These are phyloP conservation scores for Nephrotoma guestfalica DNA, from an alignment of 2,888 invertebrate species.

Conservation along the genomic window DNA sequence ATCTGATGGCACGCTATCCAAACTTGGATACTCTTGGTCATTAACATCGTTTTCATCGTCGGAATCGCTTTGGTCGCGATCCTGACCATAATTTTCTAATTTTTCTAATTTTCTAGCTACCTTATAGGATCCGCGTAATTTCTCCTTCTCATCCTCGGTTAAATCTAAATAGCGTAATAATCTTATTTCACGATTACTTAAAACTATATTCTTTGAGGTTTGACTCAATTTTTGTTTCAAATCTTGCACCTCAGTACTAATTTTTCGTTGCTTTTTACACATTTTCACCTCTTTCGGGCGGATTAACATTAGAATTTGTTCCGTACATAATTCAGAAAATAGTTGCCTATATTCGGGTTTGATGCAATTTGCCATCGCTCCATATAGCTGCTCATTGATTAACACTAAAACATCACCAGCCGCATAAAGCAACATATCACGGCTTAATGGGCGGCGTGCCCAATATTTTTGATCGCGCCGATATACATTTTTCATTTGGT, in stretches of 20 bases:
- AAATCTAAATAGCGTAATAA: slow-evolving; percentile 75
- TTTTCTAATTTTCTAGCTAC: slow-evolving; percentile 86
- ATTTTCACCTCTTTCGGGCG: slow-evolving; percentile 73
- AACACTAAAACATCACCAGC: slow-evolving; percentile 78
- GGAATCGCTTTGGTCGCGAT: slow-evolving; percentile 57
- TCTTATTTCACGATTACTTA: slow-evolving; percentile 84
- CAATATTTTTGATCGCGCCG: slow-evolving; percentile 75
- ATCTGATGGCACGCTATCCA: slow-evolving; percentile 68
- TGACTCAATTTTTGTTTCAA: slow-evolving; percentile 66
- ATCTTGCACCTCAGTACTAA: slow-evolving; percentile 81
- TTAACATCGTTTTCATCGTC: slow-evolving; percentile 56
- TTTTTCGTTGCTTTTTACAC: slow-evolving; percentile 78
- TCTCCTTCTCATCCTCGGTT: slow-evolving; percentile 84
- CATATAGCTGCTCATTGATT: slow-evolving; percentile 72
- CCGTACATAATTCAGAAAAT: slow-evolving; percentile 73
- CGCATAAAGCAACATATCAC: slow-evolving; percentile 85
- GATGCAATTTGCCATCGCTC: slow-evolving; percentile 54
- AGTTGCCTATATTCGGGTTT: slow-evolving; percentile 54
- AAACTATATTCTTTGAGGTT: slow-evolving; percentile 70
- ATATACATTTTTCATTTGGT: slow-evolving; percentile 75
- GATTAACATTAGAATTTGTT: slow-evolving; percentile 74
- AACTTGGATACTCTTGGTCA: slow-evolving; percentile 63
- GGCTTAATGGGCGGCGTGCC: slow-evolving; percentile 74
- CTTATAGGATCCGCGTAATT: slow-evolving; percentile 78
- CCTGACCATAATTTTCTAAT: slow-evolving; percentile 65